These are phyloP conservation scores for Pseudolycoriella hygida DNA, from an alignment of 2,888 invertebrate species.

Conservation along the genomic window DNA sequence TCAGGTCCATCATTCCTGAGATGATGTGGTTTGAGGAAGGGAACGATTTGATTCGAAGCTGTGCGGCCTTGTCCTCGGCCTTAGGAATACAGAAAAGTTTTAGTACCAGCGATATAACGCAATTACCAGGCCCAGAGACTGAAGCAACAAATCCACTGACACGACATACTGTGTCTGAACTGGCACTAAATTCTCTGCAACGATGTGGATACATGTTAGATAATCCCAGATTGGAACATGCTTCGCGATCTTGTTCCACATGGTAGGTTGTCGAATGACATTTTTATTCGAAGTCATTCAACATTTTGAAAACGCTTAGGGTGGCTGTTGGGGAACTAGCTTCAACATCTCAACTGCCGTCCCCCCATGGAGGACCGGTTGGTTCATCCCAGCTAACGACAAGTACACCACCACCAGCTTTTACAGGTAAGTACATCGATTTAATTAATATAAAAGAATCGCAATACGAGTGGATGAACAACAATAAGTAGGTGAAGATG, in stretches of 20 bases:
- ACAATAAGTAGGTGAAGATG: no score
- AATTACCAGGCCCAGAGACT: conserved; percentile 32
- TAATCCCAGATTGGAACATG: conserved; percentile 36
- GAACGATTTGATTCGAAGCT: conserved; percentile 59
- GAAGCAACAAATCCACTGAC: conserved; percentile 20
- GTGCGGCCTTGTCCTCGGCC: conserved; percentile 61
- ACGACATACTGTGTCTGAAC: conserved; percentile 34
- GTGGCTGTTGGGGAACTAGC: conserved; percentile 64
- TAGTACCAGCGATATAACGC: conserved; percentile 61
- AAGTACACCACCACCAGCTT: conserved; percentile 14
- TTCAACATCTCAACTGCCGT: conserved; percentile 63
- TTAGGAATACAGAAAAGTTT: conserved; percentile 70
- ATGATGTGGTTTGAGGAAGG: conserved; percentile 55
- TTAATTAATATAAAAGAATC: no score
- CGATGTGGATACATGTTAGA: conserved; percentile 34
- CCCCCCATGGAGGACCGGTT: conserved; percentile 51
- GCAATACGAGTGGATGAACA: no score
- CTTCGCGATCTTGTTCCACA: conserved; percentile 61
- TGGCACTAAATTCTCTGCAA: conserved; percentile 38
- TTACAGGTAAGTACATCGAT: not conserved
- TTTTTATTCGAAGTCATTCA: no score
- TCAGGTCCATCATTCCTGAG: conserved; percentile 34
- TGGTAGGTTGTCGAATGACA: conserved; percentile 30
- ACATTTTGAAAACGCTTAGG: no score
- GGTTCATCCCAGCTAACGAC: conserved; percentile 15